Conservation (phyloP, 2,113 vertebrate genomes). For the Microtus pennsylvanicus region DNA sequence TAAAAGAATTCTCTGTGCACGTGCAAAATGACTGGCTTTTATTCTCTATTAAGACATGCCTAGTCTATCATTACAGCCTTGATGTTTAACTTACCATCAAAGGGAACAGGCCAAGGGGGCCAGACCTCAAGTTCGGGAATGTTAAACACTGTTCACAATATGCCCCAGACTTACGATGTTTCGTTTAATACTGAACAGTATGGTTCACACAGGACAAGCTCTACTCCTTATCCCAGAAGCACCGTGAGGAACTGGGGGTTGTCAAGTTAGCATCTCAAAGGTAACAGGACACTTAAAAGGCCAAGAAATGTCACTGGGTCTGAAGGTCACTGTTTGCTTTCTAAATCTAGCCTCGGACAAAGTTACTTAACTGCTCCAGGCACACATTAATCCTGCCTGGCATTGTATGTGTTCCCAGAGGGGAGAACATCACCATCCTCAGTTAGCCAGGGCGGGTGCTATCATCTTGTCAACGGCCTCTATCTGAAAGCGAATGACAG, state of each 20-base stretch:
- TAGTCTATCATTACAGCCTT: constrained; percentile 72
- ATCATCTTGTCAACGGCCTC: background rate
- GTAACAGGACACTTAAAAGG: background rate
- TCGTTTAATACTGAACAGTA: background rate
- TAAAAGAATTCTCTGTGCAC: constrained; percentile 79
- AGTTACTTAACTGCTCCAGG: constrained; percentile 22
- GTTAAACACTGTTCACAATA: constrained; percentile 69
- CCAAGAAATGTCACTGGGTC: background rate
- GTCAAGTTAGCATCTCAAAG: background rate
- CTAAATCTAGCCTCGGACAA: constrained; percentile 9
- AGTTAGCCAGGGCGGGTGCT: background rate
- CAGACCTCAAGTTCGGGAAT: constrained; percentile 74
- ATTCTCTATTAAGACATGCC: constrained; percentile 68
- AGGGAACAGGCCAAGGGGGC: constrained; percentile 58
- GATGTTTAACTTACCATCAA: constrained; percentile 79
- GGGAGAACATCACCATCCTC: background rate
- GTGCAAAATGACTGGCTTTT: constrained; percentile 73
- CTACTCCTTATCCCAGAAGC: constrained; percentile 34
- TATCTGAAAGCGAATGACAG: constrained; percentile 10
- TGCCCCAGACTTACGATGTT: constrained; percentile 44
- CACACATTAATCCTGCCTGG: background rate
- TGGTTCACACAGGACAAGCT: constrained; percentile 37
- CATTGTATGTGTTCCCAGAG: background rate
- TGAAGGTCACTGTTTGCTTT: background rate
- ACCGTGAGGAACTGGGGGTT: background rate